Evolutionary conservation across 1,140 invertebrate genomes (phyloP).

Genomic region (Sycophaga agraensis): DNA sequence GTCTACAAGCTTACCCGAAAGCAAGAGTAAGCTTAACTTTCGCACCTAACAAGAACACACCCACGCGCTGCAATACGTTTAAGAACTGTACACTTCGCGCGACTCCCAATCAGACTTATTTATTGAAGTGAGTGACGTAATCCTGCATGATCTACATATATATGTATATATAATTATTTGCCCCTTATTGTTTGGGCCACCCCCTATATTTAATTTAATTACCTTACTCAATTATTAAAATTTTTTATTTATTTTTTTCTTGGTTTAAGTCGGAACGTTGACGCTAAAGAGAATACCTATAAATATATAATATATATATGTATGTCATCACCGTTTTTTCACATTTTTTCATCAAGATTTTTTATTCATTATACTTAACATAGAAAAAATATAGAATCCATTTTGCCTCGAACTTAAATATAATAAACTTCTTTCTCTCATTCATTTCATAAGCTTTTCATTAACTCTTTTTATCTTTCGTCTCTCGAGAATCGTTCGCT

Average conservation of each 20-base stretch:
- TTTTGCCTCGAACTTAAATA: slow-evolving; percentile 53
- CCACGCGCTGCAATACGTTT: slow-evolving; percentile 19
- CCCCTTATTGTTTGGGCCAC: slow-evolving; percentile 27
- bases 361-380: slow-evolving; percentile 51
- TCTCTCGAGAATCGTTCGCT: slow-evolving; percentile 40
- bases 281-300: slow-evolving; percentile 53
- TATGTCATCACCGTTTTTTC: slow-evolving; percentile 46
- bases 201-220: slow-evolving; percentile 26
- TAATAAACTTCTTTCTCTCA: slow-evolving; percentile 46
- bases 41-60: slow-evolving; percentile 12
- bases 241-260: slow-evolving; percentile 31
- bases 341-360: slow-evolving; percentile 29
- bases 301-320: slow-evolving; percentile 54
- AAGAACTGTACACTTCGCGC: slow-evolving; percentile 21
- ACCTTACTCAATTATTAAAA: slow-evolving; percentile 32
- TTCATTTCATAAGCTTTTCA: slow-evolving; percentile 23
- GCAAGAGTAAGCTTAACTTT: slow-evolving; percentile 20
- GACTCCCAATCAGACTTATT: slow-evolving; percentile 44
- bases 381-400: slow-evolving; percentile 59
- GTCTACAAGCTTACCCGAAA: slow-evolving; percentile 25
- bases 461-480: slow-evolving; percentile 18
- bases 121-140: slow-evolving; percentile 45
- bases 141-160: slow-evolving; percentile 46
- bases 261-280: slow-evolving; percentile 45
- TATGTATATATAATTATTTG: slow-evolving; percentile 31